Percentiles rank a stretch among this genome's conserved stretches.
These are phyloP conservation scores for Luperina testacea DNA, from an alignment of 2,888 invertebrate genomes.

Conservation along the genomic window DNA sequence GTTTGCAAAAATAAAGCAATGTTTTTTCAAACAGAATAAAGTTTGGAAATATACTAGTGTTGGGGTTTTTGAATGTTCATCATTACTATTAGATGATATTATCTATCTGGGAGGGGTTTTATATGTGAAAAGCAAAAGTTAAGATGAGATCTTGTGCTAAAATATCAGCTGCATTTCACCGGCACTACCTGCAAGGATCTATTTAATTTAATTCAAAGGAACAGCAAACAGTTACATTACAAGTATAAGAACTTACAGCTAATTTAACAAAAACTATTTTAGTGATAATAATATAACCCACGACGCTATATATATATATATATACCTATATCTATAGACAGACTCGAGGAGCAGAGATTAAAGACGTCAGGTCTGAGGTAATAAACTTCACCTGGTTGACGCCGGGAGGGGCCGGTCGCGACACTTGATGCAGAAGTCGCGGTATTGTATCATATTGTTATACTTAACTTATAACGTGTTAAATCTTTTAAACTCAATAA, in stretches of 20 bases:
- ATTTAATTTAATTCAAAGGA: no score
- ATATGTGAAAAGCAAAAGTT: not conserved
- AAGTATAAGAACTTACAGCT: no score
- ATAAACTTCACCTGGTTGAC: not conserved
- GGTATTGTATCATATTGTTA: not conserved
- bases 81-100: not conserved
- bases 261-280: no score
- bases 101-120: not conserved
- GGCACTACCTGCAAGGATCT: not conserved
- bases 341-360: not conserved
- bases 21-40: not conserved
- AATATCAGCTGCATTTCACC: not conserved
- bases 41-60: not conserved
- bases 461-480: not conserved
- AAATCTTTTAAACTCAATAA: not conserved
- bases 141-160: not conserved
- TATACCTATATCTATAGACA: not conserved
- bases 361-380: not conserved
- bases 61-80: not conserved
- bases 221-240: no score
- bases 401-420: not conserved
- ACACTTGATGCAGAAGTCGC: not conserved
- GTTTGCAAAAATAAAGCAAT: not conserved
- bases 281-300: no score
- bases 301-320: no score